Evolutionary conservation across 2,113 vertebrate species (phyloP).

Genomic region (Pristiophorus japonicus): DNA sequence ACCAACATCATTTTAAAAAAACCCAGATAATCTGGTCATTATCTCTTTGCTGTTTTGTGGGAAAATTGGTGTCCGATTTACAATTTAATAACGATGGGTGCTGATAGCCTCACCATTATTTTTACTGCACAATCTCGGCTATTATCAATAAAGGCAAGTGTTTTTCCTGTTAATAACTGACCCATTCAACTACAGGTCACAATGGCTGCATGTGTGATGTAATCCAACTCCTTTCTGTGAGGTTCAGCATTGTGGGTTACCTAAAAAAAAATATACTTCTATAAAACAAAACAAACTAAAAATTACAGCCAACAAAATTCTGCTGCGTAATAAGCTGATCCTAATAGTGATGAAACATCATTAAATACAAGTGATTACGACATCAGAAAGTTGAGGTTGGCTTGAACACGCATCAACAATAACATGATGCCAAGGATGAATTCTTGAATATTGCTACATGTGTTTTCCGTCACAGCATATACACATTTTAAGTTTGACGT

Average conservation of each 20-base stretch:
- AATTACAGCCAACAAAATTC: slow-evolving; percentile 1
- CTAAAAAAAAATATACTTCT: neutral
- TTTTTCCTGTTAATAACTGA: neutral
- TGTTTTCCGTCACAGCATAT: neutral
- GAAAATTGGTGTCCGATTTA: too few species aligned
- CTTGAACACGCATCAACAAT: slow-evolving; percentile 8
- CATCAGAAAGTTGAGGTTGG: neutral
- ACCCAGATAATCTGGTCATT: neutral
- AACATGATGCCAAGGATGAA: neutral
- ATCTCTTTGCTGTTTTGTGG: too few species aligned
- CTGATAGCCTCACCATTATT: too few species aligned
- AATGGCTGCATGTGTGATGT: neutral
- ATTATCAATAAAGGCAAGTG: neutral
- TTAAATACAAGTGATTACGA: neutral
- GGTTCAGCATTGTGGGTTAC: neutral
- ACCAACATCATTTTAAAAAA: neutral
- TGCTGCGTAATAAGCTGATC: neutral
- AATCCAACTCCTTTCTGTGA: neutral
- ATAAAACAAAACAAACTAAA: neutral
- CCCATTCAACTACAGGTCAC: neutral
- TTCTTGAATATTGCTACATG: neutral
- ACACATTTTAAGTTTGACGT: neutral
- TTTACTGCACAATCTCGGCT: neutral
- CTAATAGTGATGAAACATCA: neutral
- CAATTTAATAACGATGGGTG: too few species aligned